phyloP scores from a whole-genome alignment of 2,797 vertebrate species.

The Xenopus petersii region DNA sequence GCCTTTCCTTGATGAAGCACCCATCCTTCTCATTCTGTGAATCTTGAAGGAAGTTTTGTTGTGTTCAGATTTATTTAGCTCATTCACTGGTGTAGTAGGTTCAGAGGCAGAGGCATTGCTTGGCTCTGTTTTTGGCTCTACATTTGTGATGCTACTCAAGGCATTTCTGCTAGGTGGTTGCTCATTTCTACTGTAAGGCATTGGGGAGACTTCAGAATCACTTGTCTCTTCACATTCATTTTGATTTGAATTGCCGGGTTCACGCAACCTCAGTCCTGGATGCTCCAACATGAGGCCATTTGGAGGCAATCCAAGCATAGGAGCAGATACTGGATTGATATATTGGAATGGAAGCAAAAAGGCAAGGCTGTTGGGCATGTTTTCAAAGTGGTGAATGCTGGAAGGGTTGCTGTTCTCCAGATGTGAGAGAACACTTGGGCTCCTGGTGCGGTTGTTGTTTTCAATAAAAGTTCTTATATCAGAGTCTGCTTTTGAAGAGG shows the following conservation, averaged over 20 bases:
- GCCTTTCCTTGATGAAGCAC: conserved; percentile 90
- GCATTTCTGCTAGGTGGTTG: conserved; percentile 84
- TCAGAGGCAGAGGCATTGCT: conserved; percentile 89
- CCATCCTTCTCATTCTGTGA: conserved; percentile 84
- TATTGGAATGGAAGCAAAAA: conserved; percentile 97
- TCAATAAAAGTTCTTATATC: conserved; percentile 99
- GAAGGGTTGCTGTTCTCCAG: conserved; percentile 96
- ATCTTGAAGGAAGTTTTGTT: conserved; percentile 76
- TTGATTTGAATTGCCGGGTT: conserved; percentile 87
- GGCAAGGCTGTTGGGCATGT: conserved; percentile 97
- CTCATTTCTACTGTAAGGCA: conserved; percentile 83
- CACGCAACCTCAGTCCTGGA: conserved; percentile 83
- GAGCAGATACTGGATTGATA: conserved; percentile 96
- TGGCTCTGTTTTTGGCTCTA: conserved; percentile 95
- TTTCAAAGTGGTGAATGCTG: conserved; percentile 98
- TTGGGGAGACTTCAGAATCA: conserved; percentile 93
- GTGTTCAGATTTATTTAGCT: conserved; percentile 70
- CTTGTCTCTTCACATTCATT: conserved; percentile 92
- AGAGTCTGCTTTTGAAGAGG: conserved; percentile 95
- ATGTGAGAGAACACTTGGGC: conserved; percentile 92
- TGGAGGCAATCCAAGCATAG: conserved; percentile 92
- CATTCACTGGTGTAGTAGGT: conserved; percentile 75
- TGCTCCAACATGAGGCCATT: conserved; percentile 92
- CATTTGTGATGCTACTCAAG: conserved; percentile 81
- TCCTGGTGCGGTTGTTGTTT: conserved; percentile 96